Evolutionary conservation across 2,113 vertebrate genomes (phyloP).

Genomic region (Alethe castanea): DNA sequence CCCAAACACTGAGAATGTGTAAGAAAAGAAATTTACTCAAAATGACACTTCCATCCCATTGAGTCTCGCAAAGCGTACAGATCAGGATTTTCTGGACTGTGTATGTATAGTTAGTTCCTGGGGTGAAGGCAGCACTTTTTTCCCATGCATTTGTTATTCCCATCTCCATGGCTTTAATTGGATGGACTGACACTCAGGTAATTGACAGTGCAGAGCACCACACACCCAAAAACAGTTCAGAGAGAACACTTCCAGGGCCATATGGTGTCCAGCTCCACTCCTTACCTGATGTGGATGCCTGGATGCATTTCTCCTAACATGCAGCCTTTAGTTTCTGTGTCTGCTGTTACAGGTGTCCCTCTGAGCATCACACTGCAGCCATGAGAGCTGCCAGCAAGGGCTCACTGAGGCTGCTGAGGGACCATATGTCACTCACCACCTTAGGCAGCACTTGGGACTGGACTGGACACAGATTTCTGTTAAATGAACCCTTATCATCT

Average conservation of each 20-base stretch:
- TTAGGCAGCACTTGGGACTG: neutral
- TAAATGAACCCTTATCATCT: neutral
- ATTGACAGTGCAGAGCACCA: neutral
- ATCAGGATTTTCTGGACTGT: neutral
- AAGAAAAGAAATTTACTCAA: neutral
- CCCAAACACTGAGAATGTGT: neutral
- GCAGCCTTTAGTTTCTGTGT: neutral
- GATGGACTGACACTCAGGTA: neutral
- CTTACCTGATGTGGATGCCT: neutral
- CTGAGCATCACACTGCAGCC: accelerated
- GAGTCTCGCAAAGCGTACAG: neutral
- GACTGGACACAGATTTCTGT: neutral
- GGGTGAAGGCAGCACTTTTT: neutral
- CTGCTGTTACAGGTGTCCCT: neutral
- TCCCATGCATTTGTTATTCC: neutral
- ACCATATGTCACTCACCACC: accelerated
- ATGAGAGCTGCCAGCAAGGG: neutral
- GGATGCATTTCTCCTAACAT: neutral
- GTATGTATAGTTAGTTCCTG: neutral
- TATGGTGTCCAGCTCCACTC: neutral
- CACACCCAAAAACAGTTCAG: neutral
- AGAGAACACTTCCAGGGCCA: neutral
- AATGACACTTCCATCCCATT: neutral
- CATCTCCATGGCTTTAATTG: neutral
- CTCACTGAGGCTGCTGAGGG: neutral